Evolutionary conservation across 2,888 invertebrate species (phyloP), one percentile per base, ranked within the genome.

Genomic region (Drosophila anomalipes): DNA sequence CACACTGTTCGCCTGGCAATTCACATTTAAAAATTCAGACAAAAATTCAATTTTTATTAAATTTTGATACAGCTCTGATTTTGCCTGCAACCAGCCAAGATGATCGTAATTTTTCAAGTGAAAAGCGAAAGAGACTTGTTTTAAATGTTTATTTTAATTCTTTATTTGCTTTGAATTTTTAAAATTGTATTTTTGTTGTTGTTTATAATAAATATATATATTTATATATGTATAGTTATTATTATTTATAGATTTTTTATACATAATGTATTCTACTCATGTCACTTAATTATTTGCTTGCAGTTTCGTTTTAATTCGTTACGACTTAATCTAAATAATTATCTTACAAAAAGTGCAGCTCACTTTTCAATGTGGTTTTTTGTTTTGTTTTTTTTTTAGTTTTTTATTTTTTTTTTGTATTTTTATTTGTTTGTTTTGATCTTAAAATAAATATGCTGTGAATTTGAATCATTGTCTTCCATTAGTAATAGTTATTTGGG

Each of bases 161-260:
- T 79, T 79, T 77, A 79, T 79, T 79, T 72, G 74, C 69, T 78
- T 89, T 86, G 73, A 89, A 89, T 89, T 86, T 86, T 86, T 86
- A 82, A 80, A 86, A 86, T 86, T 89, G 78, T 82, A 89, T 86
- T 89, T 81, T 86, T 83, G 41, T 81, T 83, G 77, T 89, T 74
- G 82, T 89, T 72, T 82, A 80, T 89, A 89, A 87, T 89, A 86
- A 85, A 89, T 87, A 86, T 86, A 84, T 70, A 66, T 80, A 61
- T 76, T n/a, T 65, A 62, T 75, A 69, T 84, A 63, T 76, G 57
- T 85, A 77, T 72, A 71, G 61, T 70, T 70, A 63, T 77, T 80
- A 70, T 83, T 81, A 77, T 72, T 77, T 66, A 72, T 80, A 67
- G 69, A 80, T 51, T 82, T 78, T 79, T 82, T 72, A 89, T 84